Base-by-base conservation (phyloP, 2,888 invertebrate genomes). In the Drosophila mettleri region DNA sequence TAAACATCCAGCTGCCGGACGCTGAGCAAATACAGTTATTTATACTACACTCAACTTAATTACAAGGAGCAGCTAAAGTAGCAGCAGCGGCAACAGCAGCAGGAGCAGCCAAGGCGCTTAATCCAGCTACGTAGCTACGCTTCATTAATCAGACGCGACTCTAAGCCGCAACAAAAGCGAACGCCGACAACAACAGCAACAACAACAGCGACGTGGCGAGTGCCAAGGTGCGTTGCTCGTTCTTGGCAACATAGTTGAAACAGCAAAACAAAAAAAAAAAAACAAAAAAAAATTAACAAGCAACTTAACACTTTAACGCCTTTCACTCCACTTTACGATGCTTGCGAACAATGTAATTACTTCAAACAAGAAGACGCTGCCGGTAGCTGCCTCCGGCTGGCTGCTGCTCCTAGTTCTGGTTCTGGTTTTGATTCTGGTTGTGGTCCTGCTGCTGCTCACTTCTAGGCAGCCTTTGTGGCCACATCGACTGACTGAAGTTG, bases 221-320 rank as follows among this genome's bases (percentile, higher is more conserved):
- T 43, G 52, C 34, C 54, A 46, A 58, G 55, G 64, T 54, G 54
- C 31, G 49, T 33, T 39, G 64, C 53, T 52, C 27, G 53, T 65
- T 53, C 59, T 45, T 49, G 55, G 46, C 71, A 72, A 69, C 74
- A 74, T 67, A 62, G 74, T 70, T 74, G 69, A 69, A 68, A 45
- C 43, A 66, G 75, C 60, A 68, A 53, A 63, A 52, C 39, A 33
- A 41, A 31, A 86, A n/a, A n/a, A n/a, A n/a, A n/a, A n/a, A n/a
- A n/a, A n/a, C n/a, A n/a, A n/a, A n/a, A n/a, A n/a, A 83, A 88
- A 86, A 86, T 88, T 86, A 85, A 88, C 87, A 88, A 88, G 89
- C 82, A 87, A 85, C 87, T 86, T 86, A 86, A 86, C 86, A 86
- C 86, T 86, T 86, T 88, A 86, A 88, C 86, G 89, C 86, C 88